phyloP scores from a whole-genome alignment of 2,888 invertebrate genomes.

The Agrochola circellaris region DNA sequence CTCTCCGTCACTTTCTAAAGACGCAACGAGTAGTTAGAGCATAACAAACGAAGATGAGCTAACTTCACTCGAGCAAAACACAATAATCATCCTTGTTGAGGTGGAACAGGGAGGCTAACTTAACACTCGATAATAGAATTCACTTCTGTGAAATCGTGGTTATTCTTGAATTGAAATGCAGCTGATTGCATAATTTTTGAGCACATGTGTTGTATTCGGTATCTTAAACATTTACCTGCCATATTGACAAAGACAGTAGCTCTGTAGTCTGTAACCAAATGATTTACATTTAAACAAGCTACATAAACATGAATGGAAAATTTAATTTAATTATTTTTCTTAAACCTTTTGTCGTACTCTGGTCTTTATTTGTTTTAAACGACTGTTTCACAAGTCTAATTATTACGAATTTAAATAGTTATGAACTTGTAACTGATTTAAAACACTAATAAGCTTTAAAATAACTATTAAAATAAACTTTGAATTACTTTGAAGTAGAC shows the following conservation, averaged over 20 bases:
- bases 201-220: not conserved
- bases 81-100: slow-evolving; percentile 10
- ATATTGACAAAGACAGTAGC: slow-evolving; percentile 1
- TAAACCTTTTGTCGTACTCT: slow-evolving; percentile 16
- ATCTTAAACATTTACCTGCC: not conserved
- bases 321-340: slow-evolving; percentile 29
- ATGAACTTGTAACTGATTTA: slow-evolving; percentile 37
- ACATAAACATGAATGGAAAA: slow-evolving; percentile 10
- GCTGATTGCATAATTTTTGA: not conserved
- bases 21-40: not conserved
- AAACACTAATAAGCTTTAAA: slow-evolving; percentile 21
- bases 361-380: slow-evolving; percentile 48
- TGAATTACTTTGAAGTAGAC: slow-evolving; percentile 17
- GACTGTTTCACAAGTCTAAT: slow-evolving; percentile 45
- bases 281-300: slow-evolving; percentile 21
- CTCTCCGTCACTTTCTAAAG: not conserved
- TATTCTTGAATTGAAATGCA: not conserved
- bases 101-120: not conserved
- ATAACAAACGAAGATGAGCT: not conserved
- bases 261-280: slow-evolving; percentile 3
- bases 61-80: slow-evolving; percentile 9
- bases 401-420: slow-evolving; percentile 35
- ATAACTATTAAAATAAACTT: slow-evolving; percentile 11
- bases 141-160: not conserved
- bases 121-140: not conserved